These are phyloP conservation scores for Salarias fasciatus DNA, from an alignment of 2,797 vertebrate genomes.

Conservation along the genomic window DNA sequence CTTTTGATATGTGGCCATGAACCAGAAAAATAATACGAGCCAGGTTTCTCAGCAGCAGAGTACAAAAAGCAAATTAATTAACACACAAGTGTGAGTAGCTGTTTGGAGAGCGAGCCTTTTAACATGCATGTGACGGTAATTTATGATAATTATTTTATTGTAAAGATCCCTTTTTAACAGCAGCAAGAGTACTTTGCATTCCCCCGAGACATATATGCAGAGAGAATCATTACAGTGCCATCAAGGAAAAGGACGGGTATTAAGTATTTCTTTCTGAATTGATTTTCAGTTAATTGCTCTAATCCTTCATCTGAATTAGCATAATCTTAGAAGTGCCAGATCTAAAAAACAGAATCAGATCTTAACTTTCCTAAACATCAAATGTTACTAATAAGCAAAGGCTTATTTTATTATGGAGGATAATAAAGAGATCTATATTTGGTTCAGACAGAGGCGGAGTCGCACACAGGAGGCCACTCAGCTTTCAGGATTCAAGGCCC, in stretches of 20 bases:
- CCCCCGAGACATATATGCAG: neutral
- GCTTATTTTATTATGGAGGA: slow-evolving; percentile 23
- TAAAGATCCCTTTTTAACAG: slow-evolving; percentile 6
- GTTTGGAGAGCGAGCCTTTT: too few relatives aligned
- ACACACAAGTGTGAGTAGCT: too few relatives aligned
- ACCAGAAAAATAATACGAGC: too few relatives aligned
- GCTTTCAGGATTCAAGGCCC: slow-evolving; percentile 38
- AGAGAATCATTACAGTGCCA: slow-evolving; percentile 21
- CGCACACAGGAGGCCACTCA: slow-evolving; percentile 45
- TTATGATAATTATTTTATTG: neutral
- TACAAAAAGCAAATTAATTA: too few relatives aligned
- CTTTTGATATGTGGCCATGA: too few relatives aligned
- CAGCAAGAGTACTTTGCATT: neutral
- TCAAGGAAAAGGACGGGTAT: slow-evolving; percentile 11
- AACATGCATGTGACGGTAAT: neutral
- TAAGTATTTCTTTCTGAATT: slow-evolving; percentile 11
- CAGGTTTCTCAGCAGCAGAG: too few relatives aligned
- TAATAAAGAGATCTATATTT: slow-evolving; percentile 50
- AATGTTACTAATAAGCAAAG: slow-evolving; percentile 40
- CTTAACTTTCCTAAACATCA: slow-evolving; percentile 27
- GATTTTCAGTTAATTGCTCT: slow-evolving; percentile 30
- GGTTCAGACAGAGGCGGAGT: slow-evolving; percentile 41
- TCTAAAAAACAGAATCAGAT: slow-evolving; percentile 14
- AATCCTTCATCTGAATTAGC: slow-evolving; percentile 31
- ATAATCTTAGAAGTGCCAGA: slow-evolving; percentile 29